A percentile compares a stretch with the other conserved stretches of the same genome.
phyloP scores from a whole-genome alignment of 1,140 invertebrate species.

The Drosophila ogumai region DNA sequence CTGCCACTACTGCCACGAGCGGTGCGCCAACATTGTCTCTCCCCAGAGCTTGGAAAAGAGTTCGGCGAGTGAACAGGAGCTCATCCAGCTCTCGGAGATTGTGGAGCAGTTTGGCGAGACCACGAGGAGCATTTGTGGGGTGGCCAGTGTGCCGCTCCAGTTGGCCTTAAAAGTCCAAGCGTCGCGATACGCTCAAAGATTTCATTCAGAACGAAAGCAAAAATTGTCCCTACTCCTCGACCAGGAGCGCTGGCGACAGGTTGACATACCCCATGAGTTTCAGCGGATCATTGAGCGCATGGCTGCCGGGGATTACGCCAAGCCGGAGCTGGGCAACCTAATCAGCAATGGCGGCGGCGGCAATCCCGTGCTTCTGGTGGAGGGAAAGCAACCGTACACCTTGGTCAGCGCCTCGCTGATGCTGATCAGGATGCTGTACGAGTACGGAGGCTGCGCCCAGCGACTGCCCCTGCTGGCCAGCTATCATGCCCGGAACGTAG shows the following conservation, averaged over 20 bases:
- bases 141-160: slow-evolving; percentile 91
- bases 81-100: slow-evolving; percentile 91
- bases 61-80: slow-evolving; percentile 89
- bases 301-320: slow-evolving; percentile 85
- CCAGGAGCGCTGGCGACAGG: slow-evolving; percentile 96
- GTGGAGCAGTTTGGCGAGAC: slow-evolving; percentile 92
- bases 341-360: slow-evolving; percentile 62
- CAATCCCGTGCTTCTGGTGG: slow-evolving; percentile 88
- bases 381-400: slow-evolving; percentile 92
- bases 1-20: slow-evolving; percentile 96
- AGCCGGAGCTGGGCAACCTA: slow-evolving; percentile 62
- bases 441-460: slow-evolving; percentile 93
- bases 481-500: slow-evolving; percentile 91
- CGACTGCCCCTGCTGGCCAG: slow-evolving; percentile 89
- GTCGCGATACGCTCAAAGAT: slow-evolving; percentile 95
- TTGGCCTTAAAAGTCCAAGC: slow-evolving; percentile 95
- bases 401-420: slow-evolving; percentile 94
- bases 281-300: slow-evolving; percentile 93
- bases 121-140: slow-evolving; percentile 92
- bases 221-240: slow-evolving; percentile 94
- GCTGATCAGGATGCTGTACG: slow-evolving; percentile 93
- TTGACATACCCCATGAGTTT: slow-evolving; percentile 95
- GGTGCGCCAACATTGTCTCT: slow-evolving; percentile 93
- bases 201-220: slow-evolving; percentile 94
- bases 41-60: slow-evolving; percentile 90